Evolutionary conservation across 2,888 invertebrate species (phyloP).

Genomic region (Choreutis nemorana): DNA sequence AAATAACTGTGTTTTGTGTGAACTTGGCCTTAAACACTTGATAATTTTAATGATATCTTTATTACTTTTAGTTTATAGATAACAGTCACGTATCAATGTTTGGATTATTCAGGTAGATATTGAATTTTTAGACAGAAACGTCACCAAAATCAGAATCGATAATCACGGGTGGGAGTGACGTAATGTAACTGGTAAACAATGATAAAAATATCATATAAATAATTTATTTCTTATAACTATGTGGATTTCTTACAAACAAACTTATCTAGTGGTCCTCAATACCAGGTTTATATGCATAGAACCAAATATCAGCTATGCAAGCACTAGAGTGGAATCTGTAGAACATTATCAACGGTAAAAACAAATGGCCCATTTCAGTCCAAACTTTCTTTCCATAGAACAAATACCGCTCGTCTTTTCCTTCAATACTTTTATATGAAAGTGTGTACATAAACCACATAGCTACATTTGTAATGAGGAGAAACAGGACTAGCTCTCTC

Average conservation of each 20-base stretch:
- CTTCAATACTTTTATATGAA: slow-evolving; percentile 18
- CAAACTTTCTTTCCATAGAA: slow-evolving; percentile 68
- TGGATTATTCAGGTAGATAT: too few relatives aligned
- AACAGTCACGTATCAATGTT: too few relatives aligned
- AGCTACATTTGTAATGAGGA: slow-evolving; percentile 71
- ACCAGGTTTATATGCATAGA: slow-evolving; percentile 52
- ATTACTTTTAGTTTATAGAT: too few relatives aligned
- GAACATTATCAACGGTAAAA: slow-evolving; percentile 69
- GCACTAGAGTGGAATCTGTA: slow-evolving; percentile 72
- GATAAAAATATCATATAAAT: too few relatives aligned
- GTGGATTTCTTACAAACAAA: background rate
- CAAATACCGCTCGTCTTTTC: slow-evolving; percentile 36
- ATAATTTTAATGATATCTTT: too few relatives aligned
- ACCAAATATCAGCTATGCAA: slow-evolving; percentile 72
- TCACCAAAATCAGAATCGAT: too few relatives aligned
- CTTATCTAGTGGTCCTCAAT: slow-evolving; percentile 3
- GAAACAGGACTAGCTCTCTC: slow-evolving; percentile 69
- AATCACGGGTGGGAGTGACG: too few relatives aligned
- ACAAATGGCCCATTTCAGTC: slow-evolving; percentile 69
- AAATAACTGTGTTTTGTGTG: too few relatives aligned
- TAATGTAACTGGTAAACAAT: too few relatives aligned
- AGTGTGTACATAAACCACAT: slow-evolving; percentile 72
- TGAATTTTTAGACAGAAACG: too few relatives aligned
- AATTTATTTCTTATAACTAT: background rate
- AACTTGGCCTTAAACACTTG: too few relatives aligned